Percentiles rank a stretch among this genome's conserved stretches.
phyloP scores from a whole-genome alignment of 2,113 vertebrate species.

The Tricholaema leucomelas region DNA sequence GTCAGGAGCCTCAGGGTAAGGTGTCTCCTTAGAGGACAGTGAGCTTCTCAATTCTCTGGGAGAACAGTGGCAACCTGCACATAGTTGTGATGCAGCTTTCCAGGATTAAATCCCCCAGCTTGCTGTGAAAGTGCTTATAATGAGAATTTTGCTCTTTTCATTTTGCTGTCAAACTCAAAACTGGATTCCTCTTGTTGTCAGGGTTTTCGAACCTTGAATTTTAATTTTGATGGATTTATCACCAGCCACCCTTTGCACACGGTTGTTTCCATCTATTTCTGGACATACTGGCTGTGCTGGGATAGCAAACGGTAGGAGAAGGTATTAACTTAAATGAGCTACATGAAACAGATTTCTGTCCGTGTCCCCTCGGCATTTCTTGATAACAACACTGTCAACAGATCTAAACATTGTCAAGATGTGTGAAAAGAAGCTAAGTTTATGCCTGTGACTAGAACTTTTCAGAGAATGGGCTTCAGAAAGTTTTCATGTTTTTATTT shows the following conservation, averaged over 20 bases:
- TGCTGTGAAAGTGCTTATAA: not conserved
- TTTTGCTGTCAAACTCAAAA: conserved; percentile 42
- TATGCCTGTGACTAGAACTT: conserved; percentile 60
- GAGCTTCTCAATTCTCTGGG: not conserved
- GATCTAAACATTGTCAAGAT: conserved; percentile 68
- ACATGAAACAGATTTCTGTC: conserved; percentile 69
- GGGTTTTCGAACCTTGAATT: conserved; percentile 44
- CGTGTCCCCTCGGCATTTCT: conserved; percentile 59
- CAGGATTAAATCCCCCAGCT: not conserved
- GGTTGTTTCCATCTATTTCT: conserved; percentile 62
- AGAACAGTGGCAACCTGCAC: not conserved
- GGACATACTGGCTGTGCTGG: conserved; percentile 47
- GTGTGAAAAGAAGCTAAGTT: conserved; percentile 67
- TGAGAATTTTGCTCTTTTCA: conserved; percentile 52
- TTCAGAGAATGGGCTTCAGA: conserved; percentile 54
- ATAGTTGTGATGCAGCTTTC: not conserved
- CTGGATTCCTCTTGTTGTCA: conserved; percentile 28
- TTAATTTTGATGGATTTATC: conserved; percentile 57
- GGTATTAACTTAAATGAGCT: conserved; percentile 65
- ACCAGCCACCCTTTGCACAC: conserved; percentile 28
- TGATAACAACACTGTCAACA: conserved; percentile 68
- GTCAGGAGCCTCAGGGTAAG: fast-evolving
- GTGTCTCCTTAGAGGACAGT: not conserved
- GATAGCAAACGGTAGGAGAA: conserved; percentile 41
- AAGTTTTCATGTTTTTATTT: conserved; percentile 41